phyloP scores from a whole-genome alignment of 2,113 vertebrate genomes.

The Rattus rattus region DNA sequence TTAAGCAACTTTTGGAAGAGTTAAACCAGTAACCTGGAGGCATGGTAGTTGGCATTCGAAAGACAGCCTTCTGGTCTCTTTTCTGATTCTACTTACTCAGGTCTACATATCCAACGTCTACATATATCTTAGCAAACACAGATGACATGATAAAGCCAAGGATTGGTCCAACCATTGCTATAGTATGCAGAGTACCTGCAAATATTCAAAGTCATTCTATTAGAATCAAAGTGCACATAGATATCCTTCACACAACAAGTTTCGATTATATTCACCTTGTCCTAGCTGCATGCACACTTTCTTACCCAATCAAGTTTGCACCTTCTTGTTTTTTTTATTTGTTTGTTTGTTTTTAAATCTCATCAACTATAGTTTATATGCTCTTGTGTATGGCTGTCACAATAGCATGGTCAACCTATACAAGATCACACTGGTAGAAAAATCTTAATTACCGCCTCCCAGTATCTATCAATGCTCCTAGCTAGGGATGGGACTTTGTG shows the following conservation, averaged over 20 bases:
- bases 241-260: neutral
- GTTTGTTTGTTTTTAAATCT: too few relatives aligned
- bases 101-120: slow-evolving; percentile 95
- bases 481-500: neutral
- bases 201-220: slow-evolving; percentile 63
- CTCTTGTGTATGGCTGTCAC: neutral
- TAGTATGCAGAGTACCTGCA: slow-evolving; percentile 91
- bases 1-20: neutral
- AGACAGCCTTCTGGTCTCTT: neutral
- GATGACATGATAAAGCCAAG: slow-evolving; percentile 91
- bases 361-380: neutral
- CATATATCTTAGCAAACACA: slow-evolving; percentile 91
- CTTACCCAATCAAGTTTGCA: neutral
- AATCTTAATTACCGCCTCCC: neutral
- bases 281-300: neutral
- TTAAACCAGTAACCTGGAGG: slow-evolving; percentile 4
- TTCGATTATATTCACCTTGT: neutral
- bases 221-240: neutral
- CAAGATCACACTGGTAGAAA: neutral
- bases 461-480: neutral
- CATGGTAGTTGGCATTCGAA: neutral
- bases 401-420: neutral
- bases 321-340: neutral
- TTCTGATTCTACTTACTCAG: slow-evolving; percentile 82
- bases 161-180: slow-evolving; percentile 91